A percentile compares a stretch with the other conserved stretches of the same genome.
These are phyloP conservation scores for Phania funesta DNA, from an alignment of 2,888 invertebrate species.

Conservation along the genomic window DNA sequence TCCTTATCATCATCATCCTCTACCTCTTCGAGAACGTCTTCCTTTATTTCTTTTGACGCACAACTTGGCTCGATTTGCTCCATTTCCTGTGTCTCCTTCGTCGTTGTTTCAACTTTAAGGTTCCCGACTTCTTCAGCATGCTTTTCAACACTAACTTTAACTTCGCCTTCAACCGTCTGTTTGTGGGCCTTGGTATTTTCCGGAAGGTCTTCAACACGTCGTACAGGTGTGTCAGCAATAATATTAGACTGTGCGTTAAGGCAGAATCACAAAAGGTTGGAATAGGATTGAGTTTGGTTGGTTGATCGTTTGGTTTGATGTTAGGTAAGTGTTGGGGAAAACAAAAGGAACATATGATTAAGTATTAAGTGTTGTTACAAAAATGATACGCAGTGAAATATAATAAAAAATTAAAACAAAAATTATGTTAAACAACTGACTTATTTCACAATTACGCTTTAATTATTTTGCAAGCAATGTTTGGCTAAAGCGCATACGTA, in stretches of 20 bases:
- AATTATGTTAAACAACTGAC: background rate
- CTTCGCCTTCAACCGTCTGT: background rate
- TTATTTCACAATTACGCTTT: background rate
- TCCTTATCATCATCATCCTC: slow-evolving; percentile 26
- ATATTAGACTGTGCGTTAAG: slow-evolving; percentile 15
- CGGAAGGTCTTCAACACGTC: slow-evolving; percentile 18
- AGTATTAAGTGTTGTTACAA: slow-evolving; percentile 21
- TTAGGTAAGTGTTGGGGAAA: slow-evolving; percentile 17
- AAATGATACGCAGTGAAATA: background rate
- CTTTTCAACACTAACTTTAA: background rate
- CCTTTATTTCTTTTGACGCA: background rate
- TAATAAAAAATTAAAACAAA: background rate
- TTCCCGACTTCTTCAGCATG: background rate
- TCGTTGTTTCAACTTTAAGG: background rate
- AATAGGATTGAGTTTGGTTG: slow-evolving; percentile 27
- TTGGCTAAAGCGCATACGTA: no score
- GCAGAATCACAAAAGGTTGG: slow-evolving; percentile 3
- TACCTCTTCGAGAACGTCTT: background rate
- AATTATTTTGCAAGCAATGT: no score
- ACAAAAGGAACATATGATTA: background rate
- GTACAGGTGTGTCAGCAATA: slow-evolving; percentile 19
- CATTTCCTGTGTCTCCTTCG: background rate
- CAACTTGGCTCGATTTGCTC: background rate
- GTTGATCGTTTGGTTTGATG: slow-evolving; percentile 7
- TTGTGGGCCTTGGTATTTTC: background rate